A percentile compares a stretch with the other conserved stretches of the same genome.
These are phyloP conservation scores for Melipona bicolor DNA, from an alignment of 2,888 invertebrate genomes.

Conservation along the genomic window DNA sequence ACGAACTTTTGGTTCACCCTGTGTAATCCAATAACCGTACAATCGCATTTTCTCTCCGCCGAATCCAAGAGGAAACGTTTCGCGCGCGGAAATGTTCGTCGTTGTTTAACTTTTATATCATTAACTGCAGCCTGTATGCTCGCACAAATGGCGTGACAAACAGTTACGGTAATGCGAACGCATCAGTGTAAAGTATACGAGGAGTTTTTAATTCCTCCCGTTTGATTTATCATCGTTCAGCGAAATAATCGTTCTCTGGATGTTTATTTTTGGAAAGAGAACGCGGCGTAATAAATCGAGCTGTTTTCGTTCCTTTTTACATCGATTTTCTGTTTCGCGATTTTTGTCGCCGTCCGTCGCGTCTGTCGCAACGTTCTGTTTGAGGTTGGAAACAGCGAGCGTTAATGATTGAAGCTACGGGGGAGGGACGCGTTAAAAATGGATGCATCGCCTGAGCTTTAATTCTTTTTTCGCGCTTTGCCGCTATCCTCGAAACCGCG, in stretches of 20 bases:
- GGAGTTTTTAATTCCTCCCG: neutral
- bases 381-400: neutral
- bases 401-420: slow-evolving; percentile 1
- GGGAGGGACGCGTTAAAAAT: neutral
- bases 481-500: neutral
- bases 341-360: too few species aligned
- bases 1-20: too few species aligned
- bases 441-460: neutral
- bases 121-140: neutral
- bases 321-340: neutral
- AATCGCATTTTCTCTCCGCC: neutral
- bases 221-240: neutral
- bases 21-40: too few species aligned
- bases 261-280: neutral
- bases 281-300: neutral
- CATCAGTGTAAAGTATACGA: neutral
- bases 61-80: neutral
- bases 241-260: neutral
- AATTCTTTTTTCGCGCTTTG: neutral
- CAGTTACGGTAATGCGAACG: neutral
- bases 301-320: neutral
- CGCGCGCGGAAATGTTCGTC: neutral
- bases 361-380: neutral
- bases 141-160: neutral
- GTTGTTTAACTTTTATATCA: neutral